These are phyloP conservation scores for Spilosoma lubricipeda DNA, from an alignment of 2,888 invertebrate species.

Conservation along the genomic window DNA sequence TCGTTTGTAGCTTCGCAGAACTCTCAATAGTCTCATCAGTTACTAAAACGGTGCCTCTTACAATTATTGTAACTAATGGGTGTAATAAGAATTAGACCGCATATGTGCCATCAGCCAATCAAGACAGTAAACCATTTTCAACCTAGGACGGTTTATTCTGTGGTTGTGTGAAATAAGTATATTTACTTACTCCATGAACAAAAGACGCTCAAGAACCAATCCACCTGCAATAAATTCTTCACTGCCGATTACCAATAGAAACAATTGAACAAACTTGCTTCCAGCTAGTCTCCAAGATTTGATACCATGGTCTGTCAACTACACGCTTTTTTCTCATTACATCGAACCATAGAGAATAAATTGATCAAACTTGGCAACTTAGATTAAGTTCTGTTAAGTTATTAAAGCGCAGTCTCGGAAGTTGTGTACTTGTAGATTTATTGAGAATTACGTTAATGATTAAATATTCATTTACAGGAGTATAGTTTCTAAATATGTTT, in stretches of 20 bases:
- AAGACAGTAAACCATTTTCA: too few relatives aligned
- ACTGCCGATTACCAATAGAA: conserved; percentile 15
- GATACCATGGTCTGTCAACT: conserved; percentile 55
- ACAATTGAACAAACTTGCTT: conserved; percentile 16
- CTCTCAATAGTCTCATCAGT: too few relatives aligned
- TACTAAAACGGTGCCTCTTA: too few relatives aligned
- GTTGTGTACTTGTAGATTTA: conserved; percentile 6
- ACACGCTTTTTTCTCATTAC: conserved; percentile 55
- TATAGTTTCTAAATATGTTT: not conserved
- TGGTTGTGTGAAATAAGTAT: not conserved
- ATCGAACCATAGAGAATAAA: conserved; percentile 49
- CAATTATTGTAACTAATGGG: too few relatives aligned
- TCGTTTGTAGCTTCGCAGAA: too few relatives aligned
- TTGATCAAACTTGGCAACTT: conserved; percentile 60
- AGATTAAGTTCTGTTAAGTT: conserved; percentile 55
- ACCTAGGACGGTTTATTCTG: not conserved
- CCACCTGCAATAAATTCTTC: conserved; percentile 17
- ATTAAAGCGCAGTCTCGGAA: conserved; percentile 36
- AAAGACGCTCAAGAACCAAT: not conserved
- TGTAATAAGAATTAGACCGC: too few relatives aligned
- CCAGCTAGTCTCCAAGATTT: conserved; percentile 31
- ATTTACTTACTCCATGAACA: not conserved
- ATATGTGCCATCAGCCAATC: too few relatives aligned
- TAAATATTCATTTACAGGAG: not conserved
- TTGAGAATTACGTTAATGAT: not conserved